Base-by-base conservation (phyloP, 2,797 vertebrate species). In the Pipistrellus nathusii region DNA sequence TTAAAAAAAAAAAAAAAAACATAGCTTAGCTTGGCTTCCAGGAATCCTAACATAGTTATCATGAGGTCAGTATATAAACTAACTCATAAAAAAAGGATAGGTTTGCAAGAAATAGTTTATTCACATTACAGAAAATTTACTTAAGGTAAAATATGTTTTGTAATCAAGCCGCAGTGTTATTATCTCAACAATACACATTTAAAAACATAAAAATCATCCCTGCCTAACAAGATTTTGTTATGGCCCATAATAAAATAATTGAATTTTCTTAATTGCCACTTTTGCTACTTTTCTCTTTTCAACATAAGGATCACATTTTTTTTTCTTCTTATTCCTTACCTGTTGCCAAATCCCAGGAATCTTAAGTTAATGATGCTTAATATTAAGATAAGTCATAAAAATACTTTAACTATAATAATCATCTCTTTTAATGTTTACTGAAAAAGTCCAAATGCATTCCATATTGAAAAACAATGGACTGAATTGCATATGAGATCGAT, bases 381-480 rank as follows among this genome's bases (percentile, higher is more conserved):
- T 69, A 69, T 59, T 25, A n/a, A 95, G 91, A 84, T 44, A 91
- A 94, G 62, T 57, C 7, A 76, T 76, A 91, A 94, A 90, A 84
- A 55, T 83, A 55, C 23, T 46, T 83, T 32, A 12, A 35, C n/a
- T 44, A 68, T 69, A 55, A 53, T 35, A 85, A 84, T 84, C 90
- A 90, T 83, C 17, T 44, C 18, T 73, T 92, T 93, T 55, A 77
- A 53, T 80, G 88, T 85, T 78, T 93, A 91, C 23, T 86, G 30
- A 90, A 90, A 75, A 92, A 72, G 53, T 20, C 55, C 17, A 64
- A 90, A 53, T 82, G 23, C 30, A 66, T 86, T 83, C 59, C 71
- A 93, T 85, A 73, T 57, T 77, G 73, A 75, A 90, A 90, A 88
- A 53, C 62, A 87, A 66, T 38, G 32, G 23, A 38, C 69, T 27